Evolutionary conservation across 2,888 invertebrate species (phyloP).

Genomic region (Axea sp.): DNA sequence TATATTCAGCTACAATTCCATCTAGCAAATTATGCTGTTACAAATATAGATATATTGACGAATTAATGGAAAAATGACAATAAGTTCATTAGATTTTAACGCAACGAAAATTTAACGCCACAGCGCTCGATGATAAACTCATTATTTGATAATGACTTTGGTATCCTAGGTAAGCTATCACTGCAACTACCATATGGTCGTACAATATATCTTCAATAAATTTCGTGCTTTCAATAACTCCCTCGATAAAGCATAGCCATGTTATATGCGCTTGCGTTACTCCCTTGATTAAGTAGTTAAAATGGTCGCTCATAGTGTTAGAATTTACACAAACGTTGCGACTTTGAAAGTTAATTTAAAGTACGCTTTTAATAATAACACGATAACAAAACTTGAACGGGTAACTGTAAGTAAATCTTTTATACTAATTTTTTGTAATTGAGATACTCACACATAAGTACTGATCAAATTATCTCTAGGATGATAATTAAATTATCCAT

Average conservation of each 20-base stretch:
- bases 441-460: conserved; percentile 3
- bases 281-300: conserved; percentile 59
- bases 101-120: conserved; percentile 37
- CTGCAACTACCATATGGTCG: conserved; percentile 55
- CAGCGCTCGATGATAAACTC: conserved; percentile 57
- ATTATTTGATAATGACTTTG: conserved; percentile 58
- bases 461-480: conserved; percentile 11
- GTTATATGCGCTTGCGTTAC: conserved; percentile 15
- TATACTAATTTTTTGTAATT: conserved; percentile 19
- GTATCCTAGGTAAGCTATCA: conserved; percentile 55
- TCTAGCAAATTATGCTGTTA: too few relatives aligned
- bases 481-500: conserved; percentile 15
- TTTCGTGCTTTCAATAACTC: conserved; percentile 63
- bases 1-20: too few relatives aligned
- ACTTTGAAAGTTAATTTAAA: conserved; percentile 23
- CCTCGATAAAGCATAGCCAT: conserved; percentile 37
- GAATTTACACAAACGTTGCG: conserved; percentile 59
- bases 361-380: conserved; percentile 25
- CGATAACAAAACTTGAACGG: too few relatives aligned
- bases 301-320: conserved; percentile 31
- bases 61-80: conserved; percentile 33
- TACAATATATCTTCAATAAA: conserved; percentile 63
- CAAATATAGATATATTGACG: background rate
- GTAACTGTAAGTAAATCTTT: background rate
- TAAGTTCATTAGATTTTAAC: conserved; percentile 46